Conservation (phyloP, 2,888 invertebrate genomes). For the Brenthis ino region DNA sequence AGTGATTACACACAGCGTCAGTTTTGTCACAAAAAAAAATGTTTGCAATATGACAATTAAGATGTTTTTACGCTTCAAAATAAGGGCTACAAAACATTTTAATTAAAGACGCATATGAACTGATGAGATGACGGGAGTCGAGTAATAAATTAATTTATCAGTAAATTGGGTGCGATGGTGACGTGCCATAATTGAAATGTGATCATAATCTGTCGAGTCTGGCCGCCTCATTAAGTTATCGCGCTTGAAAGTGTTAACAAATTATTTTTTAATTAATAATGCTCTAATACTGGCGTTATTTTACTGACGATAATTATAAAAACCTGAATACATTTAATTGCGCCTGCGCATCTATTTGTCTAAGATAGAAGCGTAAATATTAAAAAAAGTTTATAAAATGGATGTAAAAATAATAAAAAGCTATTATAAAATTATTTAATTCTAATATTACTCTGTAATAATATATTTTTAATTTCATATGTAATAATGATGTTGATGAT, state of each 20-base stretch:
- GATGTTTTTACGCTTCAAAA: not conserved
- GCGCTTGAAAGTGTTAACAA: conserved; percentile 30
- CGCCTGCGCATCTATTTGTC: not conserved
- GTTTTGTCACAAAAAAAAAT: not conserved
- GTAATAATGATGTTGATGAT: too few relatives aligned
- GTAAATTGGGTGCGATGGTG: conserved; percentile 34
- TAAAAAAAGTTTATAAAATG: too few relatives aligned
- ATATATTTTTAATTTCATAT: too few relatives aligned
- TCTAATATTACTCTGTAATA: too few relatives aligned
- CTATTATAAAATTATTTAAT: too few relatives aligned
- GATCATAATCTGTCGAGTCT: conserved; percentile 26
- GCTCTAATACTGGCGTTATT: conserved; percentile 4
- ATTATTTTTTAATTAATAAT: conserved; percentile 33
- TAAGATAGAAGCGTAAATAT: too few relatives aligned
- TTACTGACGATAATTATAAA: not conserved
- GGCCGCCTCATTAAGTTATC: conserved; percentile 24
- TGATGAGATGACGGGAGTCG: conserved; percentile 11
- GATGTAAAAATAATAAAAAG: too few relatives aligned
- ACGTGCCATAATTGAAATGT: conserved; percentile 38
- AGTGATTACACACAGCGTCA: not conserved
- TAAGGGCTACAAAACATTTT: conserved; percentile 15
- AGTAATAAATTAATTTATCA: conserved; percentile 41
- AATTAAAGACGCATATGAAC: conserved; percentile 12
- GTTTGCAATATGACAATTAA: conserved; percentile 6
- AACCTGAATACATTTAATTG: conserved; percentile 3